phyloP scores from a whole-genome alignment of 2,797 vertebrate genomes.

The Arnoldichthys spilopterus region DNA sequence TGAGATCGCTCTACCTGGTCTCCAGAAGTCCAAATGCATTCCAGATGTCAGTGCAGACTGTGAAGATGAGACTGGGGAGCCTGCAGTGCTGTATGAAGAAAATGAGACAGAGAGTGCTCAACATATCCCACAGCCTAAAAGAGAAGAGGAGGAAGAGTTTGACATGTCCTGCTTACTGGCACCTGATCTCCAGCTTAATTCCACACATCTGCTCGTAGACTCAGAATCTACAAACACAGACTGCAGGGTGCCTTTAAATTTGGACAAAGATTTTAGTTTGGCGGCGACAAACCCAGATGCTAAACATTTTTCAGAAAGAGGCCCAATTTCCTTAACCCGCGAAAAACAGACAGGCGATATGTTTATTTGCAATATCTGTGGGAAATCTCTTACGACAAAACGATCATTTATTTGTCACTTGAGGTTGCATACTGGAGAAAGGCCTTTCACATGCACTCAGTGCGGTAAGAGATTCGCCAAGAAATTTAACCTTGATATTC shows the following conservation, averaged over 20 bases:
- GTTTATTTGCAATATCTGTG: constrained; percentile 37
- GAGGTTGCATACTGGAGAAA: constrained; percentile 39
- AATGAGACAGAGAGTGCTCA: neutral
- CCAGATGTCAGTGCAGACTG: neutral
- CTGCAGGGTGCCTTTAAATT: neutral
- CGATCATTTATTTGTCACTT: constrained; percentile 31
- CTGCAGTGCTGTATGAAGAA: constrained; percentile 1
- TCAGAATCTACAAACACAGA: constrained; percentile 1
- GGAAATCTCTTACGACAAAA: constrained; percentile 42
- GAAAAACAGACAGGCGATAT: constrained; percentile 3
- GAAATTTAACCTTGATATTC: constrained; percentile 45
- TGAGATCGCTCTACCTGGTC: neutral
- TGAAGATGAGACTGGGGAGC: neutral
- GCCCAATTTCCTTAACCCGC: neutral
- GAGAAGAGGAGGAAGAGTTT: constrained; percentile 30
- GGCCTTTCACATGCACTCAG: constrained; percentile 35
- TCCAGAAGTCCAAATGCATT: constrained; percentile 8
- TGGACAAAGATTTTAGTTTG: constrained; percentile 13
- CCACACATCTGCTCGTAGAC: constrained; percentile 12
- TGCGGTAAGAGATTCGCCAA: constrained; percentile 48
- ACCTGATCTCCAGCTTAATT: constrained; percentile 19
- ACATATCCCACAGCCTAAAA: constrained; percentile 9
- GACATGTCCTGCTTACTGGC: constrained; percentile 33
- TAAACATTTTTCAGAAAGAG: neutral
- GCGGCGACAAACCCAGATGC: neutral